Evolutionary conservation across 2,888 invertebrate genomes (phyloP), one percentile per base, ranked within the genome.

Genomic region (Caenorhabditis virilis): DNA sequence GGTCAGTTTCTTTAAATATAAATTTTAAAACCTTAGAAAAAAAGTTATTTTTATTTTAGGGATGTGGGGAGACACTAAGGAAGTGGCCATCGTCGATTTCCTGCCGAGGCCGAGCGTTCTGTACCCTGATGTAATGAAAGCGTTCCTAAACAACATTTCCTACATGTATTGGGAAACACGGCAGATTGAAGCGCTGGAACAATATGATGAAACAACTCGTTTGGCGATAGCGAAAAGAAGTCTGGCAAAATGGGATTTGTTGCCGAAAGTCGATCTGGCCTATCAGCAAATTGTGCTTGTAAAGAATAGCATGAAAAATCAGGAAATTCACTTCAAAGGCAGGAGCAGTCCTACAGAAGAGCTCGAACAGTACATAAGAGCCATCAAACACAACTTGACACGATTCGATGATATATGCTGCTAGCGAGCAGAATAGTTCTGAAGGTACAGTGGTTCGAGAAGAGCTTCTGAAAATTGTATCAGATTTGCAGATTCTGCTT

Each of bases 61-160:
- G 39, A 27, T 38, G 26, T 64, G 62, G 64, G 55, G 55, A 49
- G 64, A 38, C 55, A 64, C 61, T 45, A 64, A 64, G 23, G 39
- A 60, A 36, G 55, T 36, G 43, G 64, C 64, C 5, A 64, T 64
- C 36, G 64, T 64, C 39, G 64, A 64, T 49, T 63, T 64, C 27
- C 48, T 56, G 55, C 64, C 64, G 35, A 50, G 26, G 55, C 36
- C 30, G 18, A 55, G 42, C 46, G 39, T 20, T 64, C 23, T 38
- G 18, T 64, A 9, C 30, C 7, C 30, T 30, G 13, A 30, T 30
- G 30, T 30, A 30, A 13, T 9, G 13, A 6, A 30, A 13, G 13
- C 7, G 13, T 30, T 30, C 30, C 13, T 30, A 6, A 30, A 30
- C 7, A 30, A 30, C 30, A 13, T 9, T 13, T 6, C 30, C 7